These are phyloP conservation scores for Apodemia zela DNA, from an alignment of 2,888 invertebrate species.

Conservation along the genomic window DNA sequence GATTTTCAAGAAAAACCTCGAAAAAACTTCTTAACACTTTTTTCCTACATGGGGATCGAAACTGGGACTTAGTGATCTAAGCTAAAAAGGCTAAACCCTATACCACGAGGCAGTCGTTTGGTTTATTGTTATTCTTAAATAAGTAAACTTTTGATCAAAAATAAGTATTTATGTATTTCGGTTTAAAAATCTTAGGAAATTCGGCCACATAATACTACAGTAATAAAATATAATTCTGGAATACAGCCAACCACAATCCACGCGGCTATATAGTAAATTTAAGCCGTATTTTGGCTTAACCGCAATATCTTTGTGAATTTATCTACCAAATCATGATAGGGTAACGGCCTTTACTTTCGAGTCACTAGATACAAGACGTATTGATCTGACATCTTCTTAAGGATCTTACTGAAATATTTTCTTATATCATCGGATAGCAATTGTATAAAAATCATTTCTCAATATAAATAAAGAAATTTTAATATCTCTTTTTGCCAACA, in stretches of 20 bases:
- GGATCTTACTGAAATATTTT: not conserved
- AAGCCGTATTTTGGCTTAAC: slow-evolving; percentile 2
- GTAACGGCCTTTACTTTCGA: slow-evolving; percentile 1
- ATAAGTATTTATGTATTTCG: not conserved
- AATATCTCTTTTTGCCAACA: too few species aligned
- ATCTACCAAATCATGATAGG: slow-evolving; percentile 4
- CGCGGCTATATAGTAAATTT: slow-evolving; percentile 9
- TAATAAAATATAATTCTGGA: slow-evolving; percentile 8
- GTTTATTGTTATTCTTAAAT: too few species aligned
- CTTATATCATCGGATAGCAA: too few species aligned
- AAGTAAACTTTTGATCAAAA: not conserved
- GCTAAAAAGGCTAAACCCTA: too few species aligned
- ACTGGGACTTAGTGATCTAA: too few species aligned
- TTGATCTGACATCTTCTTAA: not conserved
- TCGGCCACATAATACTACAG: not conserved
- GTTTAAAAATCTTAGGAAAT: not conserved
- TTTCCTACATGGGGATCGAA: too few species aligned
- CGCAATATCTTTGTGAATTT: slow-evolving; percentile 14
- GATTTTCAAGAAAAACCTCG: too few species aligned
- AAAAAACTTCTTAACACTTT: too few species aligned
- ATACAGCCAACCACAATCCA: slow-evolving; percentile 1
- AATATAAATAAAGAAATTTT: too few species aligned
- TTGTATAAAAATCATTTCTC: too few species aligned
- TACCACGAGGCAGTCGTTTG: too few species aligned
- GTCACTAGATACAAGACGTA: not conserved